Conservation (phyloP, 2,888 invertebrate species). For the Hirtodrosophila histrioides region DNA sequence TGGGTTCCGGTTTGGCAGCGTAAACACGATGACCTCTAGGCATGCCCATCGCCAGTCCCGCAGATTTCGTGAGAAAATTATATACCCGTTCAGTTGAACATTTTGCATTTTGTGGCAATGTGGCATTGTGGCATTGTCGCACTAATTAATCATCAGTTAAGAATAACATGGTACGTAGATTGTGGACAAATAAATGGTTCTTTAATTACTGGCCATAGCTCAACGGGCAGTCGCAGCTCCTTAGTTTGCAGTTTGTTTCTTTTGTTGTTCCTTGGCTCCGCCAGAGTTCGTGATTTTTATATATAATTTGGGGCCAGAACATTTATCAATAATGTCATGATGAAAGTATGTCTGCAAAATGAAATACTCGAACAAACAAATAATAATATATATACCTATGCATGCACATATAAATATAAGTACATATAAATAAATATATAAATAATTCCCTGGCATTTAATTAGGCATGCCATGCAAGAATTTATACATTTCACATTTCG, state of each 20-base stretch:
- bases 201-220: conserved; percentile 51
- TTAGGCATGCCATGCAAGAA: conserved; percentile 53
- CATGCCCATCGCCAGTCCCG: conserved; percentile 51
- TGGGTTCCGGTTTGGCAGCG: conserved; percentile 30
- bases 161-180: conserved; percentile 61
- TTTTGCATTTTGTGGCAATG: conserved; percentile 25
- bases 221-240: conserved; percentile 21
- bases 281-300: conserved; percentile 61
- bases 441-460: conserved; percentile 33
- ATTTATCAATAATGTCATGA: conserved; percentile 74
- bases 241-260: conserved; percentile 1
- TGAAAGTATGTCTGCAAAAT: conserved; percentile 44
- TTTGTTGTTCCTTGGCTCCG: conserved; percentile 3
- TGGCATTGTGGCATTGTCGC: conserved; percentile 34
- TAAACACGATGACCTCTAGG: conserved; percentile 62
- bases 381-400: conserved; percentile 6
- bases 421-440: conserved; percentile 3
- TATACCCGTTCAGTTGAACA: conserved; percentile 33
- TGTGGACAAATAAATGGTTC: conserved; percentile 55
- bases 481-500: conserved; percentile 19
- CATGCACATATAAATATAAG: neutral
- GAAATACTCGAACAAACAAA: conserved; percentile 4
- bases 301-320: conserved; percentile 65
- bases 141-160: conserved; percentile 76
- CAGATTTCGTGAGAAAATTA: conserved; percentile 68